Base-by-base conservation (phyloP, 2,888 invertebrate species). In the Liposcelis brunnea region DNA sequence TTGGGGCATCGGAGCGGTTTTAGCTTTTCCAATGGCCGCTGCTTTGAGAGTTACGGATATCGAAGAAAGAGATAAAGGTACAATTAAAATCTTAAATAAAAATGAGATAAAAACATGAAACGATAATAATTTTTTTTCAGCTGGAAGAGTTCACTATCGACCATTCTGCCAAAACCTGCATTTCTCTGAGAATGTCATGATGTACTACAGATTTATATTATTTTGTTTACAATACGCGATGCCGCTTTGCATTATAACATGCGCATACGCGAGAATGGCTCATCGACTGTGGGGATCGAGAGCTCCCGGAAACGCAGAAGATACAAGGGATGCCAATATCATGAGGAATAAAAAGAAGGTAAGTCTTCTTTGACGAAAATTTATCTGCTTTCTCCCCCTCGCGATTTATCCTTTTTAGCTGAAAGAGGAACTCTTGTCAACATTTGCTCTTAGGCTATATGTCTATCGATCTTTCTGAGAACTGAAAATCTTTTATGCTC, bases 281-380 rank as follows among this genome's bases (percentile, higher is more conserved):
- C 69, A 78, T 55, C 75, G 76, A 52, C 66, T 89, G 26, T 86
- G 85, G 83, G 80, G 83, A 2, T 77, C 80, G 2, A 70, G 74
- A 40, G 77, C 81, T 1, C 85, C 86, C 0, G 85, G 85, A 4
- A 80, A 81, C 56, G 81, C 81, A 1, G 76, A 82, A 55, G 79
- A 81, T 59, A 71, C 72, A 11, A 67, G 84, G 18, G 86, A 86
- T 55, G 79, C 80, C n/a, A 77, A 77, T 46, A 70, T 86, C 47
- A 73, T 82, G 63, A 75, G 73, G 54, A 87, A 87, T 58, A 85
- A 84, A 59, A 81, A 81, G 57, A 84, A 80, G 75, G 86, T 85
- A 61, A 58, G 62, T 26, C 12, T 14, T 19, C 11, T 42, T 11
- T 42, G 18, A 4, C 26, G 8, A 4, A 26, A 26, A 26, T 6